These are phyloP conservation scores for Stenodema calcarata DNA, from an alignment of 2,888 invertebrate genomes.

Conservation along the genomic window DNA sequence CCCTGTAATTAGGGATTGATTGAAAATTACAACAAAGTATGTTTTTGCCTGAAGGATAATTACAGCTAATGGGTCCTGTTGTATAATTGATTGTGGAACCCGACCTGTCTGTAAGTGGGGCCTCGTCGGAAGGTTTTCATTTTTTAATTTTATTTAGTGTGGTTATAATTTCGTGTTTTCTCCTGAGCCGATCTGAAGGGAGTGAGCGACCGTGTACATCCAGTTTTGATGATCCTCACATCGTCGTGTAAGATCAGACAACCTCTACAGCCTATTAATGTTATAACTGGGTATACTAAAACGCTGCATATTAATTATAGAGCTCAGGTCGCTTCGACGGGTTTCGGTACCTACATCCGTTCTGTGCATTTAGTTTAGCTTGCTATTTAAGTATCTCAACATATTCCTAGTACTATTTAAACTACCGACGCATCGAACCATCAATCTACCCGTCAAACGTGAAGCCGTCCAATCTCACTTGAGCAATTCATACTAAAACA, in stretches of 20 bases:
- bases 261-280: background rate
- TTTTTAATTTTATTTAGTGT: no score
- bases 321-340: no score
- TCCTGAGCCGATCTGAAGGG: background rate
- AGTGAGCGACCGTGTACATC: background rate
- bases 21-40: constrained; percentile 47
- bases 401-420: no score
- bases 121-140: background rate
- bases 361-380: no score
- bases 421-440: no score
- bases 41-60: constrained; percentile 35
- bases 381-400: no score
- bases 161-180: constrained; percentile 24
- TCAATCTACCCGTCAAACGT: no score
- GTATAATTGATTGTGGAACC: constrained; percentile 41
- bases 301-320: no score
- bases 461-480: no score
- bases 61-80: constrained; percentile 42
- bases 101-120: constrained; percentile 34
- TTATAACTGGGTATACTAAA: no score
- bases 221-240: constrained; percentile 1
- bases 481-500: no score
- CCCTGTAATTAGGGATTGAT: constrained; percentile 44
- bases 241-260: background rate
- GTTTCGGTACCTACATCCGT: no score